These are phyloP conservation scores for Eristalis tenax DNA, from an alignment of 2,888 invertebrate species.

Conservation along the genomic window DNA sequence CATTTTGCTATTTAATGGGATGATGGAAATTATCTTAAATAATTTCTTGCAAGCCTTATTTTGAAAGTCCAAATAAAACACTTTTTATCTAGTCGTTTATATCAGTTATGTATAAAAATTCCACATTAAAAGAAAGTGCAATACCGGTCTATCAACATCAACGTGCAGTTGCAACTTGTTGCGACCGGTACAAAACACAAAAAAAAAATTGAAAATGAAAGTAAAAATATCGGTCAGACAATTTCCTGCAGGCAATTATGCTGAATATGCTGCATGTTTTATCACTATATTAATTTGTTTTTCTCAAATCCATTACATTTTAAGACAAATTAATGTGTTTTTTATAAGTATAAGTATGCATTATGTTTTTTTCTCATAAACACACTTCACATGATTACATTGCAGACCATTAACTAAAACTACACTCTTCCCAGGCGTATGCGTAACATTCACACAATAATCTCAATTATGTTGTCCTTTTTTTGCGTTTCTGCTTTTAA, in stretches of 20 bases:
- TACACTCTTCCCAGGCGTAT: conserved; percentile 37
- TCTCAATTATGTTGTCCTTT: not conserved
- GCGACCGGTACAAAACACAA: not conserved
- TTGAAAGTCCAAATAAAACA: not conserved
- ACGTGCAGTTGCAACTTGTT: conserved; percentile 40
- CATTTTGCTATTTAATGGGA: conserved; percentile 40
- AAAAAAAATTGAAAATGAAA: conserved; percentile 35
- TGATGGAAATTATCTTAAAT: not conserved
- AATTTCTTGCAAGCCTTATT: not conserved
- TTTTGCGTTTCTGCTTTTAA: not conserved
- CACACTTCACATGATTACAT: conserved; percentile 2
- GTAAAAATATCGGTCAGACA: conserved; percentile 38
- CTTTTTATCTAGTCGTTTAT: not conserved
- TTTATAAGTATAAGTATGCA: not conserved
- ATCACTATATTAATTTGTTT: not conserved
- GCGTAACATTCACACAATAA: conserved; percentile 23
- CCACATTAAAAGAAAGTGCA: conserved; percentile 47
- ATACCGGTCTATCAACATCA: conserved; percentile 48
- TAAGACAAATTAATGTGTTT: not conserved
- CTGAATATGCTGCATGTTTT: not conserved
- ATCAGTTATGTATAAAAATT: conserved; percentile 31
- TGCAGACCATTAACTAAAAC: conserved; percentile 1
- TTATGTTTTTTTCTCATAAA: conserved; percentile 4
- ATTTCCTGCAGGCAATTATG: conserved; percentile 14
- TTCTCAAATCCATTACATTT: not conserved